A percentile compares a stretch with the other conserved stretches of the same genome.
Evolutionary conservation across 2,797 vertebrate species (phyloP).

Genomic region (Bradypodion ventrale): DNA sequence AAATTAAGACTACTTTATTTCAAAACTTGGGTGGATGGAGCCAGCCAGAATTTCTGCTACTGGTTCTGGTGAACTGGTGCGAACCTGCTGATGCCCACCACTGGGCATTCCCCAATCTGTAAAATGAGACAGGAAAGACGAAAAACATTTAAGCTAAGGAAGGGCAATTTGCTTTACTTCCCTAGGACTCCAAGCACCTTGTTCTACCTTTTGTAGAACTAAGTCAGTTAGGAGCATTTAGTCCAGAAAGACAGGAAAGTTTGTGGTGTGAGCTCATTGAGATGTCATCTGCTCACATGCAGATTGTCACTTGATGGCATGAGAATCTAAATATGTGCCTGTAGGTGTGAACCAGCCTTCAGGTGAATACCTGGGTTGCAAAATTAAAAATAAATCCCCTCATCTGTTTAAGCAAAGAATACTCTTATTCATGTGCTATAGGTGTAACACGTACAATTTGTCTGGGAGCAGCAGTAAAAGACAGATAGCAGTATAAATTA

Average conservation of each 20-base stretch:
- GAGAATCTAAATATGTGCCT: background rate
- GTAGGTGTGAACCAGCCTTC: background rate
- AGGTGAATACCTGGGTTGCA: constrained; percentile 17
- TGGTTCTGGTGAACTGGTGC: too few species aligned
- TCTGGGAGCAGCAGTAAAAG: constrained; percentile 37
- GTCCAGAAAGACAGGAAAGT: background rate
- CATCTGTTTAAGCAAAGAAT: constrained; percentile 3
- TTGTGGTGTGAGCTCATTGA: background rate
- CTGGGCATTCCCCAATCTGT: too few species aligned
- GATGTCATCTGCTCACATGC: background rate
- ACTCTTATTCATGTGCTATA: background rate
- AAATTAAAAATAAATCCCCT: background rate
- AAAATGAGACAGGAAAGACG: too few species aligned
- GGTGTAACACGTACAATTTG: constrained; percentile 27
- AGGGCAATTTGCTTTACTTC: background rate
- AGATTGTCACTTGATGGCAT: background rate
- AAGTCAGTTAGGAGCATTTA: background rate
- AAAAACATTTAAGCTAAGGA: too few species aligned
- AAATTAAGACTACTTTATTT: too few species aligned
- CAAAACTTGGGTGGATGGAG: too few species aligned
- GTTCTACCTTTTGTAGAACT: background rate
- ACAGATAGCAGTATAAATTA: constrained; percentile 51
- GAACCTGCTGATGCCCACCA: too few species aligned
- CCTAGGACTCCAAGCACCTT: background rate
- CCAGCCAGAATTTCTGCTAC: too few species aligned